These are phyloP conservation scores for Drosophila eugracilis DNA, from an alignment of 1,140 invertebrate genomes.

Conservation along the genomic window DNA sequence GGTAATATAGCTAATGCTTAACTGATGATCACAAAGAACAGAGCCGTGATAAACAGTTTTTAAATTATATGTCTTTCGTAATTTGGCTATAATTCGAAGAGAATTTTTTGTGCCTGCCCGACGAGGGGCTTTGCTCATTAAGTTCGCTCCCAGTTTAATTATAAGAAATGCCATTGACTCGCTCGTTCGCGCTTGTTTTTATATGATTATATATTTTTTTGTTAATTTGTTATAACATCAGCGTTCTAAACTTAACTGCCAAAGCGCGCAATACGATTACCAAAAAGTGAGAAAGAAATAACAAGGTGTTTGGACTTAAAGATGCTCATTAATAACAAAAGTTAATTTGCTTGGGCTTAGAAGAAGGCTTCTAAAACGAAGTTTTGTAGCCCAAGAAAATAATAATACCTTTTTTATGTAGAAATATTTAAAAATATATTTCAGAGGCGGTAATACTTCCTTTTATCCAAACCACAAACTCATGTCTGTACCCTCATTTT, in stretches of 20 bases:
- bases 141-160: conserved; percentile 66
- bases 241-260: conserved; percentile 77
- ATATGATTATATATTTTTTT: conserved; percentile 53
- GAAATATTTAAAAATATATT: background rate
- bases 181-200: conserved; percentile 57
- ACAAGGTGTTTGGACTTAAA: background rate
- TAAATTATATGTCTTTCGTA: conserved; percentile 53
- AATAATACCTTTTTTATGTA: background rate
- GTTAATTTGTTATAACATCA: conserved; percentile 79
- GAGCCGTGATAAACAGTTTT: conserved; percentile 35
- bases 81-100: conserved; percentile 46
- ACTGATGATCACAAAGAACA: conserved; percentile 28
- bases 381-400: background rate
- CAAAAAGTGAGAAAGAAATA: conserved; percentile 35
- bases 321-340: conserved; percentile 22
- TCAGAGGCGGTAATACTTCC: background rate
- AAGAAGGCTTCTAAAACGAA: too few relatives aligned
- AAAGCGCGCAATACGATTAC: conserved; percentile 63
- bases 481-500: conserved; percentile 13
- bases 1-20: conserved; percentile 35
- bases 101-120: conserved; percentile 31
- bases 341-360: background rate
- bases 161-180: conserved; percentile 78
- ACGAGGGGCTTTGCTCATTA: conserved; percentile 63
- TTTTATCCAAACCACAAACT: background rate